Base-by-base conservation (phyloP, 2,797 vertebrate species). In the Oreortyx pictus region DNA sequence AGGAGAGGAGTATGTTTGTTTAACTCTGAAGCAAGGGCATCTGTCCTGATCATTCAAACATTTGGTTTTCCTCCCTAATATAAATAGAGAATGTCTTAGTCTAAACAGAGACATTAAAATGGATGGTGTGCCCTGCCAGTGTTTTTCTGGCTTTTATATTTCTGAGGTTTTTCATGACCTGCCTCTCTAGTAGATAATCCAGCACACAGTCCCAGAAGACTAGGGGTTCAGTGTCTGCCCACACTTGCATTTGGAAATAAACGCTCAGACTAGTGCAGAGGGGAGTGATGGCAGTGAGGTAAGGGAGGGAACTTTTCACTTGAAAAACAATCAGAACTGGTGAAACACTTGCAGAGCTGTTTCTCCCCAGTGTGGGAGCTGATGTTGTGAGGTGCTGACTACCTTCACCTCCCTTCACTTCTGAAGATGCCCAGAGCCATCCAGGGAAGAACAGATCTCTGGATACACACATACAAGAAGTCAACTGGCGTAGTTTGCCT, bases 71-170 rank as follows among this genome's bases (percentile, higher is more conserved):
- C 20, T 94, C 49, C 25, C 50, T 87, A 82, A 62, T 67, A 47
- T 92, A 93, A 95, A 93, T 47, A 95, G 73, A 93, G 24, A 74
- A 78, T 85, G 37, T 87, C 59, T 88, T 88, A 86, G 49, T 92
- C 89, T 93, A 95, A 94, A 95, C 78, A 89, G 66, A 94, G 92
- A 74, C 78, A 50, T 52, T 86, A 62, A 70, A 91, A 75, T 80
- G 77, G 61, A 91, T 93, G 71, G 57, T 68, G 83, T 2, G 1
- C 49, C 76, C 77, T 88, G 65, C 54, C 46, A 47, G 60, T 60
- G 73, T 68, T 93, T 93, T 75, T 68, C 80, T 88, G 72, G 33
- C 9, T 83, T 90, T 94, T 83, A 89, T 72, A 46, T 93, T 94
- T 95, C 67, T 84, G 52, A 88, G 56, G n/a, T 91, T 60, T 92